These are phyloP conservation scores for Bruchidius siliquastri DNA, from an alignment of 2,888 invertebrate genomes.

Conservation along the genomic window DNA sequence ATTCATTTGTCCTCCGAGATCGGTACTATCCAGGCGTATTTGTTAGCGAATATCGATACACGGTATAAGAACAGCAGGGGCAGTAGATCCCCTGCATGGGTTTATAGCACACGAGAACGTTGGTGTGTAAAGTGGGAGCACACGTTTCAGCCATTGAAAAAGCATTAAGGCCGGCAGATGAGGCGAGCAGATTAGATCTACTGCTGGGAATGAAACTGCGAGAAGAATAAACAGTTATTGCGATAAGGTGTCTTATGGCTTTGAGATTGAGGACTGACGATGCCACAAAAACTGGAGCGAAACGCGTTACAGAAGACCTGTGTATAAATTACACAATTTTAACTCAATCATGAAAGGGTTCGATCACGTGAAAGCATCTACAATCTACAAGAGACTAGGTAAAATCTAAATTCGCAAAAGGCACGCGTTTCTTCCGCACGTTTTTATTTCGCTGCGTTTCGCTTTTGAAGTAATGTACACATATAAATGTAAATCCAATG, in stretches of 20 bases:
- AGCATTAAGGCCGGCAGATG: background rate
- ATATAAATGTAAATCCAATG: constrained; percentile 23
- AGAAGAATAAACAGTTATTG: background rate
- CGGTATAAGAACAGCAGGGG: background rate
- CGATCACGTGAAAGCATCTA: too few species aligned
- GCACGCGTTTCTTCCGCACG: constrained; percentile 24
- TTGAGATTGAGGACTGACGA: too few species aligned
- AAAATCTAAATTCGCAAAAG: constrained; percentile 23
- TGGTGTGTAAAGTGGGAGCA: background rate
- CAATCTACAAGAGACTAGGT: too few species aligned
- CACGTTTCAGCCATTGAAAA: background rate
- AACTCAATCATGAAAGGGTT: too few species aligned
- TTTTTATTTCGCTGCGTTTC: constrained; percentile 20
- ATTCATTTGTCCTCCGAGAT: background rate
- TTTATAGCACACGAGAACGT: background rate
- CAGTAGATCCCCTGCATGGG: background rate
- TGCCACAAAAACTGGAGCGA: too few species aligned
- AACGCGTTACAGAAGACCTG: too few species aligned
- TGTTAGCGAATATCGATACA: background rate
- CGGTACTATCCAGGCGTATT: background rate
- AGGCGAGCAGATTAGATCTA: background rate
- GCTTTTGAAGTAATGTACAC: constrained; percentile 16
- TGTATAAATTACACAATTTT: too few species aligned
- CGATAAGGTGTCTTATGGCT: too few species aligned
- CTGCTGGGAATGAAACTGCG: background rate